Evolutionary conservation across 2,113 vertebrate species (phyloP).

Genomic region (Paradoxurus hermaphroditus): DNA sequence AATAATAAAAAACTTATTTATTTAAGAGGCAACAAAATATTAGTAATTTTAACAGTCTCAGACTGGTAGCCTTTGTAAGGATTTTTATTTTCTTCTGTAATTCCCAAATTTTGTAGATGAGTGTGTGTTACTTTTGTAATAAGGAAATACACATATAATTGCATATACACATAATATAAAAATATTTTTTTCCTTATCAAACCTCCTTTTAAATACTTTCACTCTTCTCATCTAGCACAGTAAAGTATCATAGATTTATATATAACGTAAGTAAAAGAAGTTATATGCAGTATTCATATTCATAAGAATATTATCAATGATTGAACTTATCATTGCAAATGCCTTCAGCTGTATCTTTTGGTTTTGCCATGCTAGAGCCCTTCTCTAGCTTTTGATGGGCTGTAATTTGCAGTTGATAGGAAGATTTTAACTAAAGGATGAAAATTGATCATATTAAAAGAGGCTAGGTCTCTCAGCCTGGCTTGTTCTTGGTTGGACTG

Average conservation of each 20-base stretch:
- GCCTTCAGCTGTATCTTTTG: not conserved
- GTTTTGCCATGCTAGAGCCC: not conserved
- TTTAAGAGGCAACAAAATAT: not conserved
- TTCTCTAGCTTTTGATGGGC: not conserved
- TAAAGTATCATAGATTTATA: not conserved
- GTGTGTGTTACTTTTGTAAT: not conserved
- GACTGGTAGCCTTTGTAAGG: not conserved
- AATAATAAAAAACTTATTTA: not conserved
- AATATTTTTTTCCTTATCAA: not conserved
- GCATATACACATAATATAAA: not conserved
- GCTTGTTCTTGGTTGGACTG: not conserved
- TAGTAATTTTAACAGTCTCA: conserved; percentile 3
- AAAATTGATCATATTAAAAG: not conserved
- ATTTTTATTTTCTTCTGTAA: conserved; percentile 6
- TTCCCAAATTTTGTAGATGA: not conserved
- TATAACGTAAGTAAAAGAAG: conserved; percentile 5
- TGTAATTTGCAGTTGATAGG: not conserved
- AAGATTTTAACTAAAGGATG: not conserved
- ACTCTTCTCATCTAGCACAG: not conserved
- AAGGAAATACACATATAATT: not conserved
- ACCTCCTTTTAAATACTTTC: not conserved
- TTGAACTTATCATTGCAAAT: not conserved
- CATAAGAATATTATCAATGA: not conserved
- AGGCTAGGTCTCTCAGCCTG: not conserved
- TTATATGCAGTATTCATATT: not conserved